phyloP scores from a whole-genome alignment of 2,888 invertebrate species.

The Drosophila falleni region DNA sequence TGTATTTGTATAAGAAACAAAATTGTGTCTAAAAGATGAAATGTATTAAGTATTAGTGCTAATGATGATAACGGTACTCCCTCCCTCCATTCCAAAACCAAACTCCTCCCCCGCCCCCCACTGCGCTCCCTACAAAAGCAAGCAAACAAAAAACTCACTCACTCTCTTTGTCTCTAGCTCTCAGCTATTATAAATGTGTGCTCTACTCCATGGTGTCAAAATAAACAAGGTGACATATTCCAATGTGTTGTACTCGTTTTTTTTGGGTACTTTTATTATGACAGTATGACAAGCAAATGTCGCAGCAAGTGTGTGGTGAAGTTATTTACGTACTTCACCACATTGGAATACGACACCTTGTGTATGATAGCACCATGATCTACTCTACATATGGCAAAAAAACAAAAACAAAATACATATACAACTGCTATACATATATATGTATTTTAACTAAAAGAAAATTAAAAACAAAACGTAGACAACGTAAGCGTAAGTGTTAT shows the following conservation, averaged over 20 bases:
- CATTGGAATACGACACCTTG: not conserved
- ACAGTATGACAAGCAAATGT: not conserved
- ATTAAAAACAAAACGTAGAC: conserved; percentile 44
- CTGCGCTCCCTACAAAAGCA: not conserved
- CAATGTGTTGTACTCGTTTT: not conserved
- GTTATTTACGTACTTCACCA: not conserved
- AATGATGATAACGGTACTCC: conserved; percentile 34
- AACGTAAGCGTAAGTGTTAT: conserved; percentile 83
- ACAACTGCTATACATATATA: conserved; percentile 37
- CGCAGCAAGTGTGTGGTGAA: not conserved
- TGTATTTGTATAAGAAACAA: conserved; percentile 30
- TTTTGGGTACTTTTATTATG: not conserved
- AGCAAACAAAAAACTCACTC: conserved; percentile 4
- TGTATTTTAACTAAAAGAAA: conserved; percentile 53
- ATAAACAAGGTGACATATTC: not conserved
- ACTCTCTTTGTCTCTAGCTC: conserved; percentile 56
- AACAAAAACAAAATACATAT: conserved; percentile 28
- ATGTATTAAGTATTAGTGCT: conserved; percentile 58
- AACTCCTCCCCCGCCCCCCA: not conserved
- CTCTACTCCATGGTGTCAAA: conserved; percentile 30
- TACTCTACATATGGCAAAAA: conserved; percentile 34
- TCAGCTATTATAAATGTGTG: conserved; percentile 63
- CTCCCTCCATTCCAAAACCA: conserved; percentile 3
- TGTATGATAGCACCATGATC: not conserved
- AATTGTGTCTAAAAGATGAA: conserved; percentile 65